These are phyloP conservation scores for Drosophila parthenogenetica DNA, from an alignment of 2,888 invertebrate species.

Conservation along the genomic window DNA sequence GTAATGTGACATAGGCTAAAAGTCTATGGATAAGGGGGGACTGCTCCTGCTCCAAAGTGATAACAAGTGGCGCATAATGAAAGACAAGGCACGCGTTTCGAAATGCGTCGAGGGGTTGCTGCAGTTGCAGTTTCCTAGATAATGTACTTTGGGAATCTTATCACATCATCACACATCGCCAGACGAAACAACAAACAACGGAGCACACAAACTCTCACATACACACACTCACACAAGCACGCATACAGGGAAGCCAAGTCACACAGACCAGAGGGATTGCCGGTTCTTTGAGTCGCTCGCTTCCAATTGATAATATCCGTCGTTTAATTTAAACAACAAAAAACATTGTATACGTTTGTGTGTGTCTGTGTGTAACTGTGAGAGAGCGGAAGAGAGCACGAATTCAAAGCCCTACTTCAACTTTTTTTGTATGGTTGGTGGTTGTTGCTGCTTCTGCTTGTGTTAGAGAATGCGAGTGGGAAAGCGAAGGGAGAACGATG, in stretches of 20 bases:
- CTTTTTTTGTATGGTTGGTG: slow-evolving; percentile 47
- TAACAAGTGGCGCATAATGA: slow-evolving; percentile 48
- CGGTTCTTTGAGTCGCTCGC: slow-evolving; percentile 52
- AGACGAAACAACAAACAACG: slow-evolving; percentile 54
- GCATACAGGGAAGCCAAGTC: slow-evolving; percentile 9
- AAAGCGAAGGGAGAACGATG: slow-evolving; percentile 14
- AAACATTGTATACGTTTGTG: slow-evolving; percentile 23
- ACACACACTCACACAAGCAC: slow-evolving; percentile 18
- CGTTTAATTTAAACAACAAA: slow-evolving; percentile 62
- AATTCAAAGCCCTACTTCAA: slow-evolving; percentile 68
- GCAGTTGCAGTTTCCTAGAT: slow-evolving; percentile 41
- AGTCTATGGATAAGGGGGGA: neutral
- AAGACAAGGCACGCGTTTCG: slow-evolving; percentile 63
- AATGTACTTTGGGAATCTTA: slow-evolving; percentile 53
- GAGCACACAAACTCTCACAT: slow-evolving; percentile 10
- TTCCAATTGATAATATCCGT: slow-evolving; percentile 76
- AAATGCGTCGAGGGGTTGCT: slow-evolving; percentile 31
- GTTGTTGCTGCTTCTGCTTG: slow-evolving; percentile 46
- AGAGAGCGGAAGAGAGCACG: slow-evolving; percentile 22
- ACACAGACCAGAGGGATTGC: slow-evolving; percentile 36
- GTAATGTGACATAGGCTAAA: slow-evolving; percentile 42
- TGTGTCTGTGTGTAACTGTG: slow-evolving; percentile 9
- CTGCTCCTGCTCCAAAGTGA: slow-evolving; percentile 21
- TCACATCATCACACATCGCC: slow-evolving; percentile 58
- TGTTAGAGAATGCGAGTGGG: slow-evolving; percentile 15